phyloP scores from a whole-genome alignment of 2,888 invertebrate genomes.

The Thera britannica region DNA sequence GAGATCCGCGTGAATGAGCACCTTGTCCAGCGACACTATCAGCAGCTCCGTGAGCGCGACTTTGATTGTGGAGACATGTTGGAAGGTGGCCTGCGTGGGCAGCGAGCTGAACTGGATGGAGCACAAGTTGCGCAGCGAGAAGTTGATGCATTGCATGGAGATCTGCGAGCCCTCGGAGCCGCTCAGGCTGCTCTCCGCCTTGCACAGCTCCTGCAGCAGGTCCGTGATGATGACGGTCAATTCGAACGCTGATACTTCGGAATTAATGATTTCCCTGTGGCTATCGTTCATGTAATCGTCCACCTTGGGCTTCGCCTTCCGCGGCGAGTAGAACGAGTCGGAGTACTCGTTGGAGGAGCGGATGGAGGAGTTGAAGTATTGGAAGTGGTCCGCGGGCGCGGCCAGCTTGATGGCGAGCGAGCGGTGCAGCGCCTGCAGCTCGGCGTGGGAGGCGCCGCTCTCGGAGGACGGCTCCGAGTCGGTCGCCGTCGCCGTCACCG shows the following conservation, averaged over 20 bases:
- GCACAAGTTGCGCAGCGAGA: slow-evolving; percentile 85
- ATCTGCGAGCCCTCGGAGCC: slow-evolving; percentile 83
- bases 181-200: slow-evolving; percentile 79
- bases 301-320: slow-evolving; percentile 74
- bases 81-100: slow-evolving; percentile 56
- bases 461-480: slow-evolving; percentile 71
- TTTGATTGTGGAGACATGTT: slow-evolving; percentile 79
- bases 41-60: slow-evolving; percentile 84
- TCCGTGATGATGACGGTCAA: slow-evolving; percentile 84
- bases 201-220: slow-evolving; percentile 81
- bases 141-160: slow-evolving; percentile 85
- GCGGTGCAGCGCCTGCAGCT: slow-evolving; percentile 77
- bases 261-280: slow-evolving; percentile 79
- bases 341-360: slow-evolving; percentile 67
- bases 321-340: slow-evolving; percentile 62
- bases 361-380: slow-evolving; percentile 83
- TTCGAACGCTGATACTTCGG: slow-evolving; percentile 82
- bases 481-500: slow-evolving; percentile 51
- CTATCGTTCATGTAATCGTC: slow-evolving; percentile 83
- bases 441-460: slow-evolving; percentile 78
- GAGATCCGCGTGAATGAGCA: slow-evolving; percentile 79
- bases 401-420: slow-evolving; percentile 83
- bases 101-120: slow-evolving; percentile 85
- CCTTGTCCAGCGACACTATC: slow-evolving; percentile 84
- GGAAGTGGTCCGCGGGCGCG: slow-evolving; percentile 85